A percentile compares a stretch with the other conserved stretches of the same genome.
Evolutionary conservation across 2,888 invertebrate genomes (phyloP).

Genomic region (Onchidella celtica): DNA sequence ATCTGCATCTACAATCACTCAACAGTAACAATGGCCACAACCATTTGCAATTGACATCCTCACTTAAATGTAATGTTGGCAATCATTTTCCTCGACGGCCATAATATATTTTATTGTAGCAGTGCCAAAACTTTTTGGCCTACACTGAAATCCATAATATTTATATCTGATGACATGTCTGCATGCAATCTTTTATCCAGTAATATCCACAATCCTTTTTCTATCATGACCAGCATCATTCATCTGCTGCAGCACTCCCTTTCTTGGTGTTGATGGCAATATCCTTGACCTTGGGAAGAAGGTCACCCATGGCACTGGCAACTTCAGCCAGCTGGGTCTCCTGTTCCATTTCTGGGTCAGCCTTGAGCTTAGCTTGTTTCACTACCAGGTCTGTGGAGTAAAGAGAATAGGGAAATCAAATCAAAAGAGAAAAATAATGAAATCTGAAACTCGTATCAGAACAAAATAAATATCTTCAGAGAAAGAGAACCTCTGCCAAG

Average conservation of each 20-base stretch:
- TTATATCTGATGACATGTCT: too few relatives aligned
- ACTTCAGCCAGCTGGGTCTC: slow-evolving; percentile 39
- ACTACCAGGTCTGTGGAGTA: slow-evolving; percentile 81
- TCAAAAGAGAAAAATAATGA: background rate
- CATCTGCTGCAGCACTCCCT: slow-evolving; percentile 1
- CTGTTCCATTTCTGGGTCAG: slow-evolving; percentile 42
- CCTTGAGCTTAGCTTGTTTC: slow-evolving; percentile 56
- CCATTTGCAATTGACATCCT: too few relatives aligned
- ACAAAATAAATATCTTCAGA: background rate
- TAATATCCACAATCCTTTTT: too few relatives aligned
- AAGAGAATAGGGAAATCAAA: background rate
- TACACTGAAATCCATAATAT: too few relatives aligned
- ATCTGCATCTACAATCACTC: too few relatives aligned
- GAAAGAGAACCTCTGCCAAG: too few relatives aligned
- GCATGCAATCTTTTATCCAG: too few relatives aligned
- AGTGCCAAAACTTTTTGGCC: too few relatives aligned
- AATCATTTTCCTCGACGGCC: too few relatives aligned
- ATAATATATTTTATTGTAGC: too few relatives aligned
- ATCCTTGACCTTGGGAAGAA: slow-evolving; percentile 64
- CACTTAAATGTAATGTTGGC: too few relatives aligned
- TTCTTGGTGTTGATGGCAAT: slow-evolving; percentile 61
- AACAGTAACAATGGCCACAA: too few relatives aligned
- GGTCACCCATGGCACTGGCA: slow-evolving; percentile 44
- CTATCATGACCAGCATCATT: background rate
- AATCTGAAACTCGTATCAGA: background rate